Evolutionary conservation across 1,140 invertebrate genomes (phyloP).

Genomic region (Lanistes nyassanus): DNA sequence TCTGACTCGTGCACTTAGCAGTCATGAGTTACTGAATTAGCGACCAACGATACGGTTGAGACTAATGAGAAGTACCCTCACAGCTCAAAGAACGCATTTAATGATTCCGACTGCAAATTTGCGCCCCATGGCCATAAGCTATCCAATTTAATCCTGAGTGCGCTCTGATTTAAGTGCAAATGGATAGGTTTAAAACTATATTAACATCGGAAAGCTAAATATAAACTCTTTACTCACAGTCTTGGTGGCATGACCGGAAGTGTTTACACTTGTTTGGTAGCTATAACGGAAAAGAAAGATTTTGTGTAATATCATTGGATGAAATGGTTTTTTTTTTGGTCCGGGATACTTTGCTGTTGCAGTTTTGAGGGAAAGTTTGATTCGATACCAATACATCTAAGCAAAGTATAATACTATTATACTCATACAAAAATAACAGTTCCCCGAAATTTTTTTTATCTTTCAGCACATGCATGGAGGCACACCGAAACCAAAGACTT

Average conservation of each 20-base stretch:
- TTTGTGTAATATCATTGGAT: background rate
- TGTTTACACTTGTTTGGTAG: slow-evolving; percentile 3
- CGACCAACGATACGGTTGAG: too few species aligned
- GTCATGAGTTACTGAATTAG: too few species aligned
- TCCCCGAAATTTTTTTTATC: background rate
- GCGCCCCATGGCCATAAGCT: too few species aligned
- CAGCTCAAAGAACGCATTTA: too few species aligned
- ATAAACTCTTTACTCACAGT: background rate
- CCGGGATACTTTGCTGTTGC: too few species aligned
- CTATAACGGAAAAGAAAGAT: background rate
- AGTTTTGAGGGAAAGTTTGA: background rate
- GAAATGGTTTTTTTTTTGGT: too few species aligned
- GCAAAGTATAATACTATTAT: background rate
- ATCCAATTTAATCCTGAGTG: background rate
- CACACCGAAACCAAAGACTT: background rate
- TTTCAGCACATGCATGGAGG: background rate
- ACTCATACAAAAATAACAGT: background rate
- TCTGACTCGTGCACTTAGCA: too few species aligned
- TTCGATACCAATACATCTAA: background rate
- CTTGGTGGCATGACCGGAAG: slow-evolving; percentile 4
- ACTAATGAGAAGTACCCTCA: too few species aligned
- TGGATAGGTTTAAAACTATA: background rate
- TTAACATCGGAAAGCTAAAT: background rate
- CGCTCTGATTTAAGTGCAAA: background rate
- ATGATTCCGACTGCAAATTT: too few species aligned